Percentiles rank a stretch among this genome's conserved stretches.
These are phyloP conservation scores for Poecilia gillii DNA, from an alignment of 2,797 vertebrate genomes.

Conservation along the genomic window DNA sequence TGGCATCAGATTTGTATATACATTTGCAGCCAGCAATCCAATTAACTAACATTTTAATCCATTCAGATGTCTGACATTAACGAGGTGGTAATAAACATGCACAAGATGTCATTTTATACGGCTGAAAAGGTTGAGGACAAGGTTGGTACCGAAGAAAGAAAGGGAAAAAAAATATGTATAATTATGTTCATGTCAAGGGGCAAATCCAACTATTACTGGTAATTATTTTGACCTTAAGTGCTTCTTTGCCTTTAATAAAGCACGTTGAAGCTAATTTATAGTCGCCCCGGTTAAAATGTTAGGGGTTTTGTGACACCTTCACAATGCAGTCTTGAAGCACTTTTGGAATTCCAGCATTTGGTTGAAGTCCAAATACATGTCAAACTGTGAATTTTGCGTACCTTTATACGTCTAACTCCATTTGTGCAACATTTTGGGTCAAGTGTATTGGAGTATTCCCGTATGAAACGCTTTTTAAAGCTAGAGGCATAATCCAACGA, in stretches of 20 bases:
- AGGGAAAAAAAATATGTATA: not conserved
- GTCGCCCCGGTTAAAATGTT: not conserved
- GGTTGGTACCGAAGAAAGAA: not conserved
- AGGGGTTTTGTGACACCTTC: not conserved
- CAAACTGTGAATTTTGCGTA: not conserved
- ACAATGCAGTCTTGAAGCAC: not conserved
- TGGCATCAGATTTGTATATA: not conserved
- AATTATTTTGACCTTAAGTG: not conserved
- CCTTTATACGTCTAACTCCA: not conserved
- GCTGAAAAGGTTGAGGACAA: not conserved
- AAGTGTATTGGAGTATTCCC: not conserved
- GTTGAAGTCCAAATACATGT: not conserved
- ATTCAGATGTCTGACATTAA: not conserved
- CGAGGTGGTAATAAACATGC: not conserved
- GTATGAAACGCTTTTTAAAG: not conserved
- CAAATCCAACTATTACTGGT: not conserved
- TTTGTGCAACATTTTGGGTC: not conserved
- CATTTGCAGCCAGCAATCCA: not conserved
- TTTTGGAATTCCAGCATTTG: not conserved
- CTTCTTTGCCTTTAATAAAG: not conserved
- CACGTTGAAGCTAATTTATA: not conserved
- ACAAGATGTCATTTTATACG: not conserved
- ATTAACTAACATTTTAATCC: not conserved
- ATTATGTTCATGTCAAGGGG: not conserved
- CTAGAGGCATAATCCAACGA: not conserved